Percentiles rank a stretch among this genome's conserved stretches.
Conservation (phyloP, 2,113 vertebrate genomes). For the Mus spicilegus region DNA sequence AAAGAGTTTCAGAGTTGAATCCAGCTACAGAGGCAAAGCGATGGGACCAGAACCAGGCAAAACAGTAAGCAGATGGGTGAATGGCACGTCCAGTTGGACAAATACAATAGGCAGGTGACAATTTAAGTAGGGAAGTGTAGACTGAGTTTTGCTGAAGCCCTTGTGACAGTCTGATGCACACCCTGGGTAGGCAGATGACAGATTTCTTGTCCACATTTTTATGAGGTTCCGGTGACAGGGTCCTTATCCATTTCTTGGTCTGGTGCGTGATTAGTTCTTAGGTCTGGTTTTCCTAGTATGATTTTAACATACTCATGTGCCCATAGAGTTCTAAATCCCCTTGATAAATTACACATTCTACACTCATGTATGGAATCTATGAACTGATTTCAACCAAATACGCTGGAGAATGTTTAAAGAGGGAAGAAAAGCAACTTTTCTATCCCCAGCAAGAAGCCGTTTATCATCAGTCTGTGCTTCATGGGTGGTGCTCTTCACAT, state of each 20-base stretch:
- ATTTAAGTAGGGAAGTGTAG: background rate
- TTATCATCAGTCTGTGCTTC: background rate
- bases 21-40: background rate
- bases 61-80: background rate
- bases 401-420: slow-evolving; percentile 29
- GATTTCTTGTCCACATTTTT: background rate
- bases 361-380: slow-evolving; percentile 30
- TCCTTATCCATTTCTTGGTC: background rate
- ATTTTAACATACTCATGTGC: background rate
- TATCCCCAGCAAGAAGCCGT: too few relatives aligned
- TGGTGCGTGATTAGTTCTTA: background rate
- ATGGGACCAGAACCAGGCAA: too few relatives aligned
- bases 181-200: background rate
- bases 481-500: background rate
- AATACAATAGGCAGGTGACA: too few relatives aligned
- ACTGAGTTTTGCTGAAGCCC: background rate
- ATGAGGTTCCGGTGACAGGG: background rate
- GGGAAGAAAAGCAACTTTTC: background rate
- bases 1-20: background rate
- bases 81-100: background rate
- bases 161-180: background rate
- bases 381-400: slow-evolving; percentile 52
- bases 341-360: background rate
- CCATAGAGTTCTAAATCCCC: background rate
- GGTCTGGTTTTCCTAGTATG: background rate